These are phyloP conservation scores for Epirrhoe tristata DNA, from an alignment of 2,888 invertebrate species.

Conservation along the genomic window DNA sequence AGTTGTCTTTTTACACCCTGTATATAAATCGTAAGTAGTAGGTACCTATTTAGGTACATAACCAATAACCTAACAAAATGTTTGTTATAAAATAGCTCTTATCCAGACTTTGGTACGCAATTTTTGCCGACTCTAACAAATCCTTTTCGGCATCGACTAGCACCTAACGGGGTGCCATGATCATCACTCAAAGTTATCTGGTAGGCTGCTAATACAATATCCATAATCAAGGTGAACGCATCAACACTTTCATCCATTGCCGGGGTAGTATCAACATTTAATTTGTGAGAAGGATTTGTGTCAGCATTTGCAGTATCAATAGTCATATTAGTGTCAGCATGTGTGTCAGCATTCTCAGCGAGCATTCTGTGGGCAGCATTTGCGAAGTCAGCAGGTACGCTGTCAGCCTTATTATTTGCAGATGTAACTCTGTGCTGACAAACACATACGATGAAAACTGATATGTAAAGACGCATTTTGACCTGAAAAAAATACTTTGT, in stretches of 20 bases:
- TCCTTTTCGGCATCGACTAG: background rate
- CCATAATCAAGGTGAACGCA: background rate
- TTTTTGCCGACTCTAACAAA: background rate
- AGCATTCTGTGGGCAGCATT: background rate
- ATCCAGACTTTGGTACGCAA: background rate
- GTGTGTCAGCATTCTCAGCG: background rate
- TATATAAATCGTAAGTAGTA: too few species aligned
- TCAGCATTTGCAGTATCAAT: background rate
- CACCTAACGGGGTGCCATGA: background rate
- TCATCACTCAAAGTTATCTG: background rate
- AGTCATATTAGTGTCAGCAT: too few species aligned
- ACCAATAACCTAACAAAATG: too few species aligned
- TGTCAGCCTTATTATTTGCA: background rate
- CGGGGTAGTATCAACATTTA: too few species aligned
- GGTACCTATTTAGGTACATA: too few species aligned
- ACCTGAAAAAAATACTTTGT: background rate
- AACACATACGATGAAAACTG: background rate
- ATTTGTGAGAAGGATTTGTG: too few species aligned
- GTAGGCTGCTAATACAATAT: background rate
- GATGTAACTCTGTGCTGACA: background rate
- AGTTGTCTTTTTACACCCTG: too few species aligned
- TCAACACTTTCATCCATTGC: background rate
- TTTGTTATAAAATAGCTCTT: background rate
- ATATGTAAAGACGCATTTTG: background rate
- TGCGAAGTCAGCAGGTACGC: background rate